Conservation (phyloP, 2,888 invertebrate species). For the Eremobia ochroleuca region DNA sequence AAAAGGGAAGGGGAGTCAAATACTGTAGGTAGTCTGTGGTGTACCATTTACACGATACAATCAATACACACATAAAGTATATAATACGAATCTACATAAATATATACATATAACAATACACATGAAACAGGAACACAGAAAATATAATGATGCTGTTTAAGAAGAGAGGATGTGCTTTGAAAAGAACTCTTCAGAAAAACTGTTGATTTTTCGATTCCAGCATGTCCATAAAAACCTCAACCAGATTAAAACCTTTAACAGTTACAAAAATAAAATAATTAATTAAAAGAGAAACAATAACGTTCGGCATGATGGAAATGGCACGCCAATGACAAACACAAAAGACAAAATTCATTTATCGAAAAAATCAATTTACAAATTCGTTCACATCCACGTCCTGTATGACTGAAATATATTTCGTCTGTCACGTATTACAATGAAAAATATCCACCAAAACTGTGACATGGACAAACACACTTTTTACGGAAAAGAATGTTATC, state of each 20-base stretch:
- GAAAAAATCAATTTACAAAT: conserved; percentile 52
- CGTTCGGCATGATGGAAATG: conserved; percentile 6
- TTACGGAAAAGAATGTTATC: conserved; percentile 53
- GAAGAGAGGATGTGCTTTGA: too few relatives aligned
- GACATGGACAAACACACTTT: conserved; percentile 57
- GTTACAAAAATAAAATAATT: not conserved
- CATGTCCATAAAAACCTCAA: not conserved
- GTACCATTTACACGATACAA: too few relatives aligned
- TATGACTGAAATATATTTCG: conserved; percentile 54
- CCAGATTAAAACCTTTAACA: not conserved
- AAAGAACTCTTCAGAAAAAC: not conserved
- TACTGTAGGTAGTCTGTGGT: too few relatives aligned
- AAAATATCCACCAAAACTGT: conserved; percentile 65
- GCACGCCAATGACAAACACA: conserved; percentile 30
- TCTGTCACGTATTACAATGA: conserved; percentile 63
- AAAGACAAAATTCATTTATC: conserved; percentile 30
- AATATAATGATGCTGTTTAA: too few relatives aligned
- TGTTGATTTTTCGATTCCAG: not conserved
- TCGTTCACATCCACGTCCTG: conserved; percentile 37
- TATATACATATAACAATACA: too few relatives aligned
- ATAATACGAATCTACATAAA: too few relatives aligned
- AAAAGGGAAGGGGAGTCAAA: too few relatives aligned
- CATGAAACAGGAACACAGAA: too few relatives aligned
- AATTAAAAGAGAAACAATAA: conserved; percentile 16
- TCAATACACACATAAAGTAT: too few relatives aligned